phyloP scores from a whole-genome alignment of 1,140 invertebrate species.

The Delia radicum region DNA sequence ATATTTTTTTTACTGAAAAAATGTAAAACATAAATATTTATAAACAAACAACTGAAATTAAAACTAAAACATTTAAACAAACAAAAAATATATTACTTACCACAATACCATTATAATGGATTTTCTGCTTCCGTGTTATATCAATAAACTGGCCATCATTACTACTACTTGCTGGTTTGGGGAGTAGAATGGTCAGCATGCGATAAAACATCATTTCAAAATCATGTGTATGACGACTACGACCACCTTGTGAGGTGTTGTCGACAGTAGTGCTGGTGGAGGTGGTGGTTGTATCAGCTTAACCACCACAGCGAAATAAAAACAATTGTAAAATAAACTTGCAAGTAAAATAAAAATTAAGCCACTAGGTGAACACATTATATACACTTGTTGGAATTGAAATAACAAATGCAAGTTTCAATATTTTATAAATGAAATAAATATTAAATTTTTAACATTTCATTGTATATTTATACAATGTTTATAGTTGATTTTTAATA shows the following conservation, averaged over 20 bases:
- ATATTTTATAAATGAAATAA: no score
- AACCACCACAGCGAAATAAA: neutral
- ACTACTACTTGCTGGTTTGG: no score
- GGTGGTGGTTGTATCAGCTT: neutral
- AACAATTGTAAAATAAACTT: neutral
- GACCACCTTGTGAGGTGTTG: neutral
- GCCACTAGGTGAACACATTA: constrained; percentile 14
- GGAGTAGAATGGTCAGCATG: neutral
- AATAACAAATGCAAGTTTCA: neutral
- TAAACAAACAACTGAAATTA: neutral
- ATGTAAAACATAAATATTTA: neutral
- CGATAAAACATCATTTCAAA: neutral
- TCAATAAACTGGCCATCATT: constrained; percentile 4
- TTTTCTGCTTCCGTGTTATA: constrained; percentile 17
- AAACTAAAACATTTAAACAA: neutral
- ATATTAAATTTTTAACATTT: neutral
- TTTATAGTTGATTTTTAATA: no score
- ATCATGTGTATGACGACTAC: neutral
- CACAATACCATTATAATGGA: constrained; percentile 6
- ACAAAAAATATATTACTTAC: constrained; percentile 3
- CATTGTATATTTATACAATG: neutral
- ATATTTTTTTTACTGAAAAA: neutral
- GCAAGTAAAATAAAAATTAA: constrained; percentile 9
- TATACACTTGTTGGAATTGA: neutral
- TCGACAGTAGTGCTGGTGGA: neutral